A percentile compares a stretch with the other conserved stretches of the same genome.
Evolutionary conservation across 1,140 invertebrate genomes (phyloP).

Genomic region (Meloidogyne floridensis): DNA sequence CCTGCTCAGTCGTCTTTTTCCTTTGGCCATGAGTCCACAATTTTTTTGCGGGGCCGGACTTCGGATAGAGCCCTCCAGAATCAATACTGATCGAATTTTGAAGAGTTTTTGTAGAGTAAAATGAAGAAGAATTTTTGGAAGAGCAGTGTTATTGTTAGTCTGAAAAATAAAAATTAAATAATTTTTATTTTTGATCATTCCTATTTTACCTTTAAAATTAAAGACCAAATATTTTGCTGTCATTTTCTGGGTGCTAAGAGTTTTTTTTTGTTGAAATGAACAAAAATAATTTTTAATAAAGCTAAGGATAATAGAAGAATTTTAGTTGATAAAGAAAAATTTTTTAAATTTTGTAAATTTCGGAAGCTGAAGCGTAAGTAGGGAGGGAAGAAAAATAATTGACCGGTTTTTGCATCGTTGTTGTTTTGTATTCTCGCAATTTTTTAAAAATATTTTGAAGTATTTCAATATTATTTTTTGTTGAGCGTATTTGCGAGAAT

Average conservation of each 20-base stretch:
- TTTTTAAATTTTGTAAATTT: not conserved
- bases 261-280: no score
- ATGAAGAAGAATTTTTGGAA: not conserved
- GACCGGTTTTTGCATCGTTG: not conserved
- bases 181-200: no score
- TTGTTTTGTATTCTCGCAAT: constrained; percentile 1
- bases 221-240: not conserved
- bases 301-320: no score
- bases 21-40: constrained; percentile 31
- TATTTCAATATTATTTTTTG: not conserved
- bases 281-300: no score
- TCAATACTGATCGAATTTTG: constrained; percentile 7
- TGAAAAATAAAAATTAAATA: not conserved
- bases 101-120: not conserved
- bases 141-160: not conserved
- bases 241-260: no score
- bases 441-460: not conserved
- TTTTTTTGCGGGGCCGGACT: constrained; percentile 23
- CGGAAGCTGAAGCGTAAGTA: not conserved
- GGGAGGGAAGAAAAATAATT: not conserved
- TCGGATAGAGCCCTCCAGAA: constrained; percentile 22
- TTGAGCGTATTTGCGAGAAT: not conserved
- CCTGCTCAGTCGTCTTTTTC: constrained; percentile 24
- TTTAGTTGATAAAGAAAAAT: no score
- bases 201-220: not conserved